These are phyloP conservation scores for Ditula angustiorana DNA, from an alignment of 2,888 invertebrate species.

Conservation along the genomic window DNA sequence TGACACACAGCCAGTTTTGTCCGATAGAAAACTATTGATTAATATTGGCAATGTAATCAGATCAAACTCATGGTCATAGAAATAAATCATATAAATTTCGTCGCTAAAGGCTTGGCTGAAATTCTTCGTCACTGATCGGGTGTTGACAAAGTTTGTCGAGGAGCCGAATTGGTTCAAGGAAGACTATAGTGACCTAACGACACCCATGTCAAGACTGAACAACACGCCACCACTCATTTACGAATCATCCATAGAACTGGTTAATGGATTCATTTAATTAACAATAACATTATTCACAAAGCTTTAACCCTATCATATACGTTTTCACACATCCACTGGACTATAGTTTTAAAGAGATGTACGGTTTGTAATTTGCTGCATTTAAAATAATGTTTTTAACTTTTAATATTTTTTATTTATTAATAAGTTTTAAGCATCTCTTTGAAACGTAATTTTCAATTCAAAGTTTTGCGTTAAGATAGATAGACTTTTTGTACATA, in stretches of 20 bases:
- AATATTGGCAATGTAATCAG: constrained; percentile 3
- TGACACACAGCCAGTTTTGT: too few species aligned
- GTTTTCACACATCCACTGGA: constrained; percentile 61
- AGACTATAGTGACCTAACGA: constrained; percentile 66
- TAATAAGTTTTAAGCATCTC: constrained; percentile 52
- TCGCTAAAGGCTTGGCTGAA: constrained; percentile 85
- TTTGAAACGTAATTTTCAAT: constrained; percentile 58
- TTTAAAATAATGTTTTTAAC: constrained; percentile 38
- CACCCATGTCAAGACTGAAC: constrained; percentile 70
- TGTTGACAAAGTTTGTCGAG: constrained; percentile 79
- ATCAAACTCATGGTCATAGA: constrained; percentile 45
- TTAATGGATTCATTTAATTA: constrained; percentile 80
- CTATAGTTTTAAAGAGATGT: constrained; percentile 68
- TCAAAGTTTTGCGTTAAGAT: constrained; percentile 53
- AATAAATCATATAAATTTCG: constrained; percentile 69
- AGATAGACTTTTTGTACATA: constrained; percentile 10
- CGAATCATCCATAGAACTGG: constrained; percentile 77
- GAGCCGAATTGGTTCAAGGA: constrained; percentile 80
- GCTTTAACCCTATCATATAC: constrained; percentile 55
- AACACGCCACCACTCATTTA: constrained; percentile 68
- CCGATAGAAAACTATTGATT: too few species aligned
- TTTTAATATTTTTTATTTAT: constrained; percentile 32
- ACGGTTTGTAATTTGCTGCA: constrained; percentile 43
- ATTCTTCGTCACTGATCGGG: constrained; percentile 84
- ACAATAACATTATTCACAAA: constrained; percentile 43